Percentiles rank a stretch among this genome's conserved stretches.
phyloP scores from a whole-genome alignment of 2,797 vertebrate species.

The Anas flavirostris region DNA sequence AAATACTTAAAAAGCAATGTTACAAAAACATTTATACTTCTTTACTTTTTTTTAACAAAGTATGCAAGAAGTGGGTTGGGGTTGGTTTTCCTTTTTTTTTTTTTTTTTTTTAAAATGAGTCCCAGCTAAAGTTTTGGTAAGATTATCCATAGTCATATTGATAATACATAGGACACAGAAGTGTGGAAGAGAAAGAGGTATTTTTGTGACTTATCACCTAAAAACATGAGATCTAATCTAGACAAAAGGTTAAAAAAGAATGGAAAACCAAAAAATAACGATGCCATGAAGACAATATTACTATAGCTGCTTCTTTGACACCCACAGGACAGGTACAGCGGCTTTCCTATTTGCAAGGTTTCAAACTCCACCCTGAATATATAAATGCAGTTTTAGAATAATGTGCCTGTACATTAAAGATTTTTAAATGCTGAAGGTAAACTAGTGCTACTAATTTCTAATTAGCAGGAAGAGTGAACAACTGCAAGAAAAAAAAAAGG shows the following conservation, averaged over 20 bases:
- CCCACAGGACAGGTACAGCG: rapidly evolving
- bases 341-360: neutral
- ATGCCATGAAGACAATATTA: neutral
- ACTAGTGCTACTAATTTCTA: neutral
- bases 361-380: neutral
- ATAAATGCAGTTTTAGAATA: neutral
- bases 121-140: neutral
- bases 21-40: neutral
- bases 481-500: neutral
- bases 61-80: neutral
- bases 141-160: neutral
- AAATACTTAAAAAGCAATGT: constrained; percentile 4
- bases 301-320: neutral
- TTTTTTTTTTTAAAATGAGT: neutral
- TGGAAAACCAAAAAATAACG: neutral
- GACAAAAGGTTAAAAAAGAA: neutral
- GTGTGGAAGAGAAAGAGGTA: neutral
- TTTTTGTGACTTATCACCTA: neutral
- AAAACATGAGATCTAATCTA: neutral
- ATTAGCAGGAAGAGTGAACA: neutral
- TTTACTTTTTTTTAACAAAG: neutral
- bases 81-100: no score
- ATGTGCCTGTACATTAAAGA: rapidly evolving
- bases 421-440: neutral
- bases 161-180: neutral